Percentiles rank a stretch among this genome's conserved stretches.
Evolutionary conservation across 2,113 vertebrate species (phyloP).

Genomic region (Sorex fumeus): DNA sequence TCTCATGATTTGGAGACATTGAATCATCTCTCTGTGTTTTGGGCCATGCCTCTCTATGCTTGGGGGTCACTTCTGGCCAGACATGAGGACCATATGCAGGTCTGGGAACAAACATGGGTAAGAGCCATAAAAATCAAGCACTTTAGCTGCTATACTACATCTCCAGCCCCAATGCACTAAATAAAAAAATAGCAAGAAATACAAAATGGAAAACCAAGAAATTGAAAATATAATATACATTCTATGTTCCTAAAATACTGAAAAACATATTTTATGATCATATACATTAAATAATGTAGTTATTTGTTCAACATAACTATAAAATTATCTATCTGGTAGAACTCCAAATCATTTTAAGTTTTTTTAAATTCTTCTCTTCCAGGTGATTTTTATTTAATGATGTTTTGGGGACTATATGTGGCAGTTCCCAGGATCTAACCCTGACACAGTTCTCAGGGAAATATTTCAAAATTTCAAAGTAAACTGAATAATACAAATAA

Average conservation of each 20-base stretch:
- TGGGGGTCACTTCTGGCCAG: too few relatives aligned
- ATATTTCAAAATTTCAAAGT: slow-evolving; percentile 19
- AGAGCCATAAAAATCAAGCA: too few relatives aligned
- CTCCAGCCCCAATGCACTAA: background rate
- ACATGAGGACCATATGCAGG: too few relatives aligned
- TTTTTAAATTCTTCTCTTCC: background rate
- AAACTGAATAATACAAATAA: background rate
- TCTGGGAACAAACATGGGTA: too few relatives aligned
- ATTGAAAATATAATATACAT: slow-evolving; percentile 1
- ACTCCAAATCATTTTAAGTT: background rate
- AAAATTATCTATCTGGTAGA: background rate
- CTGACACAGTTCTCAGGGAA: background rate
- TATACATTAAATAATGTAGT: background rate
- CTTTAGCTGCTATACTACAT: too few relatives aligned
- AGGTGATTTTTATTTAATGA: background rate
- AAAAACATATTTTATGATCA: background rate
- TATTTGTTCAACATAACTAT: background rate
- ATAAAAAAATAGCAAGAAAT: slow-evolving; percentile 21
- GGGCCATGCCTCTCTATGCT: too few relatives aligned
- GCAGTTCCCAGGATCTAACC: too few relatives aligned
- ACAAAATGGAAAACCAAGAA: background rate
- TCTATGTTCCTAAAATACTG: background rate
- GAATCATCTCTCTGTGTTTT: too few relatives aligned
- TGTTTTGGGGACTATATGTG: too few relatives aligned
- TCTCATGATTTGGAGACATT: background rate